Conservation (phyloP, 2,113 vertebrate species). For the Cynoglossus semilaevis region DNA sequence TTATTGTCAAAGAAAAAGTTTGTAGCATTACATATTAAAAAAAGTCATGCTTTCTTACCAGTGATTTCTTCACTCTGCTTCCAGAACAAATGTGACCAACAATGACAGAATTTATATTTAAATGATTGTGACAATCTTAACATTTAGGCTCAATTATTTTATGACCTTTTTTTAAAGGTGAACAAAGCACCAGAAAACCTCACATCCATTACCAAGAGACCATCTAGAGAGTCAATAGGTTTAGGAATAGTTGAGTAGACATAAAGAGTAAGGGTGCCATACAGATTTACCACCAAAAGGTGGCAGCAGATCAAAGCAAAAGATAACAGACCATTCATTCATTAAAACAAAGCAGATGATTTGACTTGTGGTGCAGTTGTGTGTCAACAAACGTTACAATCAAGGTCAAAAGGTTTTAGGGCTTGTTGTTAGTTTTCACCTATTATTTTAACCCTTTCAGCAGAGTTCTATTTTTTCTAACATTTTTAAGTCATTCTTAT, state of each 20-base stretch:
- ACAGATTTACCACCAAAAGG: not conserved
- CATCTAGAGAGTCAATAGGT: not conserved
- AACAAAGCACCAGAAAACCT: not conserved
- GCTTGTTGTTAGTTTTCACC: constrained; percentile 1
- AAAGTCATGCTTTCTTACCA: constrained; percentile 11
- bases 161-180: constrained; percentile 44
- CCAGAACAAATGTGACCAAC: constrained; percentile 5
- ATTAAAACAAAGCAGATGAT: not conserved
- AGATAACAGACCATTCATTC: too few relatives aligned
- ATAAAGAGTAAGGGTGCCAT: not conserved
- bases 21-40: constrained; percentile 39
- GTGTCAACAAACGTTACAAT: constrained; percentile 7
- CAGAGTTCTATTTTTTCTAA: too few relatives aligned
- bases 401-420: not conserved
- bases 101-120: constrained; percentile 1
- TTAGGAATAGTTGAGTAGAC: not conserved
- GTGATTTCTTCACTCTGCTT: constrained; percentile 3
- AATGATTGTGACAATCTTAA: constrained; percentile 13
- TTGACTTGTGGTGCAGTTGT: not conserved
- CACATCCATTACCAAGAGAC: not conserved
- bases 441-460: constrained; percentile 17
- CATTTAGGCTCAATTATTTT: constrained; percentile 27
- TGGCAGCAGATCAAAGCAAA: not conserved
- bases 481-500: not conserved
- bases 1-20: constrained; percentile 64